A percentile compares a stretch with the other conserved stretches of the same genome.
These are phyloP conservation scores for Globodera ellingtonae DNA, from an alignment of 1,140 invertebrate species.

Conservation along the genomic window DNA sequence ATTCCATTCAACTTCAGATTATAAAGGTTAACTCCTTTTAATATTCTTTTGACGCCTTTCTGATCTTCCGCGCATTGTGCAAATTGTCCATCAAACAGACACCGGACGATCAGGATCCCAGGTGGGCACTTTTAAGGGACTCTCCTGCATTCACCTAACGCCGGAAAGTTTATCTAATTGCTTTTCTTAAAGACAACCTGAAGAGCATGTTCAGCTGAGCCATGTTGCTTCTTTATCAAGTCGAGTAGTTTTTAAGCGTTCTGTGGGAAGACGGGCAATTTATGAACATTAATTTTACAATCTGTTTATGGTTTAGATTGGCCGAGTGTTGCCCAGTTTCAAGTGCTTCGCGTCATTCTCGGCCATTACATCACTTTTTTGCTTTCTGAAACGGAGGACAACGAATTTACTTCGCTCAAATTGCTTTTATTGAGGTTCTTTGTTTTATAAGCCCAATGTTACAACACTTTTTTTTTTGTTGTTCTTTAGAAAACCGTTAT, in stretches of 20 bases:
- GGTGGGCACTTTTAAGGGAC: constrained; percentile 64
- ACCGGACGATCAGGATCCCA: constrained; percentile 92
- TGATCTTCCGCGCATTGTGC: constrained; percentile 95
- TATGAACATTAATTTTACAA: background rate
- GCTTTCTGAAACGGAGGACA: constrained; percentile 33
- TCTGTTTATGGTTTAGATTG: constrained; percentile 13
- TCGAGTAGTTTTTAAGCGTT: background rate
- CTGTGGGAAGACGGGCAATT: background rate
- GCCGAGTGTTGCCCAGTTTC: constrained; percentile 28
- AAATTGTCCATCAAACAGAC: constrained; percentile 91
- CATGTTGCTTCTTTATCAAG: constrained; percentile 32
- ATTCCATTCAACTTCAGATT: constrained; percentile 96
- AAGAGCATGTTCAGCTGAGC: too few species aligned
- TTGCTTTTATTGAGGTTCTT: constrained; percentile 20
- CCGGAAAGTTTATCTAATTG: too few species aligned
- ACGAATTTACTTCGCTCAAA: constrained; percentile 34
- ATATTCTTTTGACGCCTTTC: constrained; percentile 78
- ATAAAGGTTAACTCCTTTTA: constrained; percentile 76
- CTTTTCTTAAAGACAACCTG: too few species aligned
- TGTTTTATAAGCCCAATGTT: background rate
- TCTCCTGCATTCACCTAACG: too few species aligned
- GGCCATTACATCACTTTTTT: constrained; percentile 35
- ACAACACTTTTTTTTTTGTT: too few species aligned
- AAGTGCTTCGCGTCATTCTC: constrained; percentile 30
- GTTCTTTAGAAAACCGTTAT: constrained; percentile 26